Conservation (phyloP, 2,113 vertebrate genomes). For the Xerus inauris region DNA sequence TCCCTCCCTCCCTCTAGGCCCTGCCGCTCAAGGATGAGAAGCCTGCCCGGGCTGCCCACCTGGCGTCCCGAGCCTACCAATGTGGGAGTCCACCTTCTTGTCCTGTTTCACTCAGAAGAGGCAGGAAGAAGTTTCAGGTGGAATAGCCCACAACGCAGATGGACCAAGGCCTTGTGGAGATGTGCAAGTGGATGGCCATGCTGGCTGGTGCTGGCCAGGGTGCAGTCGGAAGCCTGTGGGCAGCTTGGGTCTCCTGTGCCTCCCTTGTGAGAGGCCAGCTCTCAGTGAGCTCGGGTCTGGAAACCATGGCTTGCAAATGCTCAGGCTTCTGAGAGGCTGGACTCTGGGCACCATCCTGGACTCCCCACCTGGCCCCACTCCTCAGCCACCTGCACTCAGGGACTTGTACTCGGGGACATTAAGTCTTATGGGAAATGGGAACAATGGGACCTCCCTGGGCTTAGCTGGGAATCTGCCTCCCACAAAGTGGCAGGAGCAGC, state of each 20-base stretch:
- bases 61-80: not conserved
- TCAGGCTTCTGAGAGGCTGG: not conserved
- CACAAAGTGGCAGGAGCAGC: not conserved
- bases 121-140: accelerated
- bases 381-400: not conserved
- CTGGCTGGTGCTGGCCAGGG: not conserved
- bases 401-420: not conserved
- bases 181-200: not conserved
- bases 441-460: not conserved
- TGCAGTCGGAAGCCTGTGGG: not conserved
- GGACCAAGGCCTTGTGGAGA: not conserved
- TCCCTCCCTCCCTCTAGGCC: not conserved
- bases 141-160: not conserved
- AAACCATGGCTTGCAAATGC: not conserved
- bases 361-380: not conserved
- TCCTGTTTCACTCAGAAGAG: not conserved
- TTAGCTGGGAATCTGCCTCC: not conserved
- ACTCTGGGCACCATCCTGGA: not conserved
- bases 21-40: not conserved
- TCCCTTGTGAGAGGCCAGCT: too few species aligned
- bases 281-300: not conserved
- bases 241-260: not conserved
- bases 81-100: accelerated
- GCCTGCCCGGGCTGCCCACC: accelerated
- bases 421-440: not conserved